A percentile compares a stretch with the other conserved stretches of the same genome.
These are phyloP conservation scores for Pachydiplax longipennis DNA, from an alignment of 2,888 invertebrate species.

Conservation along the genomic window DNA sequence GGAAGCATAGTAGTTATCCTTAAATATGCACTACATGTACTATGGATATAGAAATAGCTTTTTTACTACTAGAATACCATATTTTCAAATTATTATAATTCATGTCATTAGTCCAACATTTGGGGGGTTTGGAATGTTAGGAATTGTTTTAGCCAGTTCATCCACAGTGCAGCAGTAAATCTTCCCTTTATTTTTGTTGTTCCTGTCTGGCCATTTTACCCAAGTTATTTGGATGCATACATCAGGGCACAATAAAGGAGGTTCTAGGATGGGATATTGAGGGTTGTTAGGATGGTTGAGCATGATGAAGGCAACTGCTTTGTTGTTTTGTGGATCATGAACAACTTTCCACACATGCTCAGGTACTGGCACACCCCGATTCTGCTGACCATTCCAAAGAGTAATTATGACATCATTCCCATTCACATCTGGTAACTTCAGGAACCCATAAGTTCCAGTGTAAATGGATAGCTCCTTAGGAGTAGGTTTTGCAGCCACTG, in stretches of 20 bases:
- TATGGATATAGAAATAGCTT: too few relatives aligned
- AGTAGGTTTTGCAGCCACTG: neutral
- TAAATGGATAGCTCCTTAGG: neutral
- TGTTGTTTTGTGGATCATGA: neutral
- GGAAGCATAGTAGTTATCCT: too few relatives aligned
- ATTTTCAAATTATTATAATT: too few relatives aligned
- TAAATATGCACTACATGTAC: too few relatives aligned
- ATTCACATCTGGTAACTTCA: conserved; percentile 11
- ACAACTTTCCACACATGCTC: conserved; percentile 4
- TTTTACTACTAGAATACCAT: too few relatives aligned
- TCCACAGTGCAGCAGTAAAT: conserved; percentile 8
- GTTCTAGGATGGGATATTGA: neutral
- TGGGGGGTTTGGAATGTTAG: neutral
- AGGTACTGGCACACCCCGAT: neutral
- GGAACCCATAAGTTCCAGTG: conserved; percentile 30
- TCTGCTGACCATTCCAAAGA: neutral
- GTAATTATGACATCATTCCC: neutral
- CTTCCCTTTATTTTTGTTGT: neutral
- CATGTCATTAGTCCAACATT: too few relatives aligned
- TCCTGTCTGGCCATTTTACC: neutral
- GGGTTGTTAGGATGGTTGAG: neutral
- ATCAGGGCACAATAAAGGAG: neutral
- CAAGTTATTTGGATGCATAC: neutral
- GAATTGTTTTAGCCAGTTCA: neutral
- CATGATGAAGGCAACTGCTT: neutral